phyloP scores from a whole-genome alignment of 2,113 vertebrate species.

The Melanerpes formicivorus region DNA sequence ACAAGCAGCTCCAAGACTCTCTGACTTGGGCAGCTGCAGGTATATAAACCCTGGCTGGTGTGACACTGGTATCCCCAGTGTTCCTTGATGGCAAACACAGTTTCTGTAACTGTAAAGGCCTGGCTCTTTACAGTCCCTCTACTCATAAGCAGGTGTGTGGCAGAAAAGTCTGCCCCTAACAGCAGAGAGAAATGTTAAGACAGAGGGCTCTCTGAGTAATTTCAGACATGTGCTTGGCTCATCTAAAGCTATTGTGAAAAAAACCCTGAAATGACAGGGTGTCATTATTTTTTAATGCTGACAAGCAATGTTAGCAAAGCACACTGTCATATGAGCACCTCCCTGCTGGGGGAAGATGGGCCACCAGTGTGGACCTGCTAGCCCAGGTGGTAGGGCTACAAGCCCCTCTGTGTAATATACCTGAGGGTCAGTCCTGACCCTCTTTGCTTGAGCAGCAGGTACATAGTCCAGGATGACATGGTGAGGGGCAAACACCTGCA shows the following conservation, averaged over 20 bases:
- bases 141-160: accelerated
- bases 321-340: accelerated
- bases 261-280: background rate
- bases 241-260: background rate
- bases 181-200: background rate
- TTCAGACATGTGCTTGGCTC: background rate
- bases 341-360: background rate
- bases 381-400: background rate
- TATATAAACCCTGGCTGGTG: background rate
- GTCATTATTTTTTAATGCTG: background rate
- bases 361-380: background rate
- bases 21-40: background rate
- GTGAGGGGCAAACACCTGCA: background rate
- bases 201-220: background rate
- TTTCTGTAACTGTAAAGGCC: accelerated
- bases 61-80: accelerated
- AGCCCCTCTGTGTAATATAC: accelerated
- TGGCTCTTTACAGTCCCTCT: background rate
- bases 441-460: background rate
- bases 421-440: no score
- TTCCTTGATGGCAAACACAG: background rate
- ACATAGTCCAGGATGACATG: background rate
- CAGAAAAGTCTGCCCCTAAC: background rate
- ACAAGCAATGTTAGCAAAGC: accelerated
- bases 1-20: background rate